Evolutionary conservation across 1,140 invertebrate genomes (phyloP).

Genomic region (Zaprionus kolodkinae): DNA sequence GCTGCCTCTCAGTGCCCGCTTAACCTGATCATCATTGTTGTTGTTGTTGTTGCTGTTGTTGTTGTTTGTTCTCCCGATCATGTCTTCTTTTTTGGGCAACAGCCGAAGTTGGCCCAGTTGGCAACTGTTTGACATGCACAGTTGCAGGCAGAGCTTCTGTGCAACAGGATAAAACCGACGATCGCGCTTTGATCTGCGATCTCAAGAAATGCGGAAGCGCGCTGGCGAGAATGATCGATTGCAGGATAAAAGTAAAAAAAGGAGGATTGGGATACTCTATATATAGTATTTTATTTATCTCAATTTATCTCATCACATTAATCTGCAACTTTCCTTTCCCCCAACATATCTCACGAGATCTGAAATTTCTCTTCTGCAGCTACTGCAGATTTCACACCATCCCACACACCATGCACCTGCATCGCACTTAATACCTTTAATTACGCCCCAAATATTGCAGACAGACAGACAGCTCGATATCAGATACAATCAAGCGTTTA

Average conservation of each 20-base stretch:
- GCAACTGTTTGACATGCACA: slow-evolving; percentile 57
- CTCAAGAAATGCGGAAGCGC: slow-evolving; percentile 65
- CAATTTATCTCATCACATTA: neutral
- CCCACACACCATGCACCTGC: slow-evolving; percentile 25
- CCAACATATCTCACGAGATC: neutral
- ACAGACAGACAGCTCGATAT: slow-evolving; percentile 34
- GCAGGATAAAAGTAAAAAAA: neutral
- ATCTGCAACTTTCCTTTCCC: slow-evolving; percentile 14
- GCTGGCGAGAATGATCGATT: slow-evolving; percentile 65
- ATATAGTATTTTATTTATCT: too few species aligned
- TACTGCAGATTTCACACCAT: slow-evolving; percentile 10
- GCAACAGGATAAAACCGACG: slow-evolving; percentile 33
- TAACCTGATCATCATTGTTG: slow-evolving; percentile 61
- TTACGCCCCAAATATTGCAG: slow-evolving; percentile 72
- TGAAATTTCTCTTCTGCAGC: slow-evolving; percentile 18
- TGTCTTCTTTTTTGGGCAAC: slow-evolving; percentile 67
- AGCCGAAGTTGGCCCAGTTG: slow-evolving; percentile 67
- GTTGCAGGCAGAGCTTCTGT: slow-evolving; percentile 38
- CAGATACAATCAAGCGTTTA: slow-evolving; percentile 64
- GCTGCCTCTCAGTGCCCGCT: slow-evolving; percentile 26
- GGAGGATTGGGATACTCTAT: neutral
- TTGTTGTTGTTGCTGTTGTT: slow-evolving; percentile 34
- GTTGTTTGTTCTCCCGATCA: slow-evolving; percentile 37
- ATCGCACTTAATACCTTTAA: slow-evolving; percentile 77
- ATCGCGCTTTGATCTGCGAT: slow-evolving; percentile 33